Conservation (phyloP, 2,113 vertebrate species). For the Pomatorhinus ruficollis region DNA sequence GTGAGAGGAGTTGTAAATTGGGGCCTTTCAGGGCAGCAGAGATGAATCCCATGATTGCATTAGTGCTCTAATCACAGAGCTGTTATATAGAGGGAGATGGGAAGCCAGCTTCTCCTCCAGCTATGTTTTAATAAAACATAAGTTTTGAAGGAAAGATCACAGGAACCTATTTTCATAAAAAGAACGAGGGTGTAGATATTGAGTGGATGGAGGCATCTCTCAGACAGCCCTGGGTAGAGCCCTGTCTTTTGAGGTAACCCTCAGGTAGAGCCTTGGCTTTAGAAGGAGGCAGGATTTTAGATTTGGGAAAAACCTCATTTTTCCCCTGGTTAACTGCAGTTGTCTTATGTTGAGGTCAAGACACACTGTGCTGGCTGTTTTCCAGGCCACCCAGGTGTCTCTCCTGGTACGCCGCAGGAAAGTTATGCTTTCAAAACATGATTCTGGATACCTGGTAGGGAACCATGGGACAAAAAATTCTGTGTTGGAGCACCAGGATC, state of each 20-base stretch:
- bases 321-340: background rate
- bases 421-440: background rate
- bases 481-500: background rate
- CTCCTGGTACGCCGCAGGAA: fast-evolving
- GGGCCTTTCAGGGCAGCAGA: slow-evolving; percentile 43
- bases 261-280: background rate
- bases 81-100: slow-evolving; percentile 32
- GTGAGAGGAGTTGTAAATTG: slow-evolving; percentile 33
- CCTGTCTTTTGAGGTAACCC: slow-evolving; percentile 18
- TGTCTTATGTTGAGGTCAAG: background rate
- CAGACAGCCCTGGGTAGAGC: slow-evolving; percentile 36
- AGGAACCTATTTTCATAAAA: slow-evolving; percentile 63
- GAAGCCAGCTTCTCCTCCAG: slow-evolving; percentile 56
- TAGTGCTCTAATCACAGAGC: slow-evolving; percentile 49
- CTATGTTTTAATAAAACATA: slow-evolving; percentile 70
- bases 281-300: background rate
- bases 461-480: background rate
- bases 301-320: background rate
- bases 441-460: background rate
- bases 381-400: background rate
- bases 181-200: slow-evolving; percentile 47
- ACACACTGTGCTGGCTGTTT: background rate
- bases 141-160: slow-evolving; percentile 66
- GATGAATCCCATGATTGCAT: slow-evolving; percentile 45
- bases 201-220: slow-evolving; percentile 47